Percentiles rank a stretch among this genome's conserved stretches.
phyloP scores from a whole-genome alignment of 2,888 invertebrate genomes.

The Trisateles emortualis region DNA sequence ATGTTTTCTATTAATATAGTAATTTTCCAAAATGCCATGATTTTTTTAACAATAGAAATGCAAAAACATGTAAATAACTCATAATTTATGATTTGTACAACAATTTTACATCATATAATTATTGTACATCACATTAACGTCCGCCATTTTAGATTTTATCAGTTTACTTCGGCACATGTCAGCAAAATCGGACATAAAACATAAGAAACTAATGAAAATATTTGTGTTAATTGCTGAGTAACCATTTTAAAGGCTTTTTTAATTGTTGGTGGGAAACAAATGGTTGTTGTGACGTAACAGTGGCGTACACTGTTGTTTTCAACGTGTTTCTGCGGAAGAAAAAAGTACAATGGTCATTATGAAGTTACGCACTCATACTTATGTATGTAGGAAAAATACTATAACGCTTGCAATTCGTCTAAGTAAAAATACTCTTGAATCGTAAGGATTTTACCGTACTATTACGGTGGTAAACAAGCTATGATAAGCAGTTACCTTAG shows the following conservation, averaged over 20 bases:
- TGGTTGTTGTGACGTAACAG: conserved; percentile 24
- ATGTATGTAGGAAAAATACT: not conserved
- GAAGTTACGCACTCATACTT: not conserved
- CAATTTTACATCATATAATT: not conserved
- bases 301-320: not conserved
- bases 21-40: no score
- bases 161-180: not conserved
- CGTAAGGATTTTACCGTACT: no score
- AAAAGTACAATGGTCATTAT: not conserved
- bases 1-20: no score
- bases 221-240: conserved; percentile 1
- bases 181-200: conserved; percentile 5
- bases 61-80: not conserved
- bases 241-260: conserved; percentile 18
- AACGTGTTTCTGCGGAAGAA: not conserved
- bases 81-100: not conserved
- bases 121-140: not conserved
- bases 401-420: not conserved
- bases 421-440: no score
- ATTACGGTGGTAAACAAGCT: no score
- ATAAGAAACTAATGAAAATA: conserved; percentile 2
- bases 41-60: no score
- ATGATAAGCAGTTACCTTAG: no score
- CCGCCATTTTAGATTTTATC: conserved; percentile 1
- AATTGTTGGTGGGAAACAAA: conserved; percentile 18